Evolutionary conservation across 2,888 invertebrate species (phyloP), one percentile per base, ranked within the genome.

Genomic region (Acleris emargana): DNA sequence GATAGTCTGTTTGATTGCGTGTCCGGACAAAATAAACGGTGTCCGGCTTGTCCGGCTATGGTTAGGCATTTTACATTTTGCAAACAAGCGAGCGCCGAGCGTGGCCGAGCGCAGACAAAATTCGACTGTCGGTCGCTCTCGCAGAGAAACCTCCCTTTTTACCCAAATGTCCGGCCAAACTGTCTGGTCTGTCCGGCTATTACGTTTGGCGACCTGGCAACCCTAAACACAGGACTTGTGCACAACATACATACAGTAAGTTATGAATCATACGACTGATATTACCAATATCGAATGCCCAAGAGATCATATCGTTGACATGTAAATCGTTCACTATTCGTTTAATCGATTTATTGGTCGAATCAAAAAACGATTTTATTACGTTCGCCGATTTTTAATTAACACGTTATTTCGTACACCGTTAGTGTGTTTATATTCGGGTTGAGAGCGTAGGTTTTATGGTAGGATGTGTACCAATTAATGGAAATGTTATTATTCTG

Each of bases 321-420:
- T 20, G 49, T 50, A 18, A 63, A 55, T 45, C 54, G 53, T 54
- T 57, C 57, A 59, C 16, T 47, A 55, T 50, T 51, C 52, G 16
- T 53, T 45, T 47, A 61, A 61, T 57, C 61, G 60, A 57, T 66
- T 66, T 66, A 66, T 61, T 51, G 60, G 45, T 66, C 32, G 38
- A 45, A 60, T 55, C 22, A 49, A 63, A 47, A 52, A 60, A 55
- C 59, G 59, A 45, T 64, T 64, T 64, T 66, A 57, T 66, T 61
- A 66, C 55, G 50, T 55, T 55, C 42, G 54, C 59, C 45, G 50
- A 64, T 64, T 66, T 47, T 66, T 66, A 66, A 66, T 61, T 66
- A 66, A 66, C 51, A 61, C 51, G 66, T 66, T 66, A 57, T 60
- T 49, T 38, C 5, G 20, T 13, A 17, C n/a, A 57, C 60, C 60